Percentiles rank a stretch among this genome's conserved stretches.
phyloP scores from a whole-genome alignment of 2,113 vertebrate genomes.

The Limnothrissa miodon region DNA sequence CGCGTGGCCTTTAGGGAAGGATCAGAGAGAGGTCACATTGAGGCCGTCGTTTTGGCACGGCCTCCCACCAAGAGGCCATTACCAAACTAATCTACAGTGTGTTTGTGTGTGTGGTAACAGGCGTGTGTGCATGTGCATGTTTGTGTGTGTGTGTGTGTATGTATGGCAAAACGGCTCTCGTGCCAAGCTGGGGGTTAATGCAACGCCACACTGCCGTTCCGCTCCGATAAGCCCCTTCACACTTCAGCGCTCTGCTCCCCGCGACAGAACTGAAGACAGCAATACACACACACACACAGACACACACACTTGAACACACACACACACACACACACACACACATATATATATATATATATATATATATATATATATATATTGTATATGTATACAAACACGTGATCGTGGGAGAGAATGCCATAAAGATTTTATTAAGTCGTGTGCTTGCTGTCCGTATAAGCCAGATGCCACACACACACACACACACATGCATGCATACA shows the following conservation, averaged over 20 bases:
- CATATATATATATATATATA: neutral
- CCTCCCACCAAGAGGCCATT: neutral
- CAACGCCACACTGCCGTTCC: slow-evolving; percentile 35
- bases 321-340: slow-evolving; percentile 1
- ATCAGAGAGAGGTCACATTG: slow-evolving; percentile 27
- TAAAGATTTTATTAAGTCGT: neutral
- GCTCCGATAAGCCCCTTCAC: slow-evolving; percentile 49
- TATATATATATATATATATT: neutral
- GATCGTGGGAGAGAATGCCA: neutral
- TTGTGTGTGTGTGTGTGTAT: neutral
- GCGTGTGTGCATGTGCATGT: neutral
- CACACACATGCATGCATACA: neutral
- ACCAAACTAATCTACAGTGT: neutral
- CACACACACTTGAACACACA: neutral
- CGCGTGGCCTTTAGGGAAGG: neutral
- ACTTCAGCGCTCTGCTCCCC: slow-evolving; percentile 34
- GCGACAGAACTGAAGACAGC: neutral
- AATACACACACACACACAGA: neutral
- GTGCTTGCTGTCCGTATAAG: neutral
- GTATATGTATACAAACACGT: neutral
- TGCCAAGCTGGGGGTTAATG: slow-evolving; percentile 25
- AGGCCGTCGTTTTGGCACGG: neutral
- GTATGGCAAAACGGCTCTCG: neutral
- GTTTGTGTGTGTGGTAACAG: neutral
- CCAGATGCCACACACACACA: neutral